Evolutionary conservation across 2,888 invertebrate genomes (phyloP).

Genomic region (Clunio marinus): DNA sequence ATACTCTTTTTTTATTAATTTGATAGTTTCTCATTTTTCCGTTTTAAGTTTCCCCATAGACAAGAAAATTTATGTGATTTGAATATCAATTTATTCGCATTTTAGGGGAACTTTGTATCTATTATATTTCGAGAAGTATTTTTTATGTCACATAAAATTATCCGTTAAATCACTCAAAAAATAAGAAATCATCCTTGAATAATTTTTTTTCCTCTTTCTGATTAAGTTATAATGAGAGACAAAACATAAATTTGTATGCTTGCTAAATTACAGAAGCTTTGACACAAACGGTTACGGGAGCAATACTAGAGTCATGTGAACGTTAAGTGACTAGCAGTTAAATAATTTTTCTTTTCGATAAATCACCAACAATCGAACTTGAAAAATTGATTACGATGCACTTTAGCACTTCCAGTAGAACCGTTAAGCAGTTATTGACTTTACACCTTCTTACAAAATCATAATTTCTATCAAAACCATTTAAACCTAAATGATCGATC

Average conservation of each 20-base stretch:
- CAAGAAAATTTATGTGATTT: conserved; percentile 36
- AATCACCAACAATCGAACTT: conserved; percentile 15
- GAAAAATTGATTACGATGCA: background rate
- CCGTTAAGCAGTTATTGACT: conserved; percentile 12
- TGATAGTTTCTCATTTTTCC: conserved; percentile 31
- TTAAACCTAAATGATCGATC: background rate
- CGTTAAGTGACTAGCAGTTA: no score
- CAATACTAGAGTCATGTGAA: no score
- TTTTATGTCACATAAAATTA: conserved; percentile 17
- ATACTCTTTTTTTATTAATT: conserved; percentile 29
- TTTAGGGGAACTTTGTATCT: background rate
- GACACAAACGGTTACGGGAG: no score
- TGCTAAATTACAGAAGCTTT: no score
- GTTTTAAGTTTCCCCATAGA: background rate
- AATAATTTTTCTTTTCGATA: background rate
- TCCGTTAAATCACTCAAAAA: conserved; percentile 13
- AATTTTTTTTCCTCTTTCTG: background rate
- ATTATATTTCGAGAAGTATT: background rate
- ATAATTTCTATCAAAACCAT: conserved; percentile 6
- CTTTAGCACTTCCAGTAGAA: conserved; percentile 11
- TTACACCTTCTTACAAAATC: background rate
- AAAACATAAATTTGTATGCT: no score
- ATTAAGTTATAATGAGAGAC: no score
- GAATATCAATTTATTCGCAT: conserved; percentile 32
- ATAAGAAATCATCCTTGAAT: background rate